Conservation (phyloP, 2,797 vertebrate genomes). For the Xenentodon cancila region DNA sequence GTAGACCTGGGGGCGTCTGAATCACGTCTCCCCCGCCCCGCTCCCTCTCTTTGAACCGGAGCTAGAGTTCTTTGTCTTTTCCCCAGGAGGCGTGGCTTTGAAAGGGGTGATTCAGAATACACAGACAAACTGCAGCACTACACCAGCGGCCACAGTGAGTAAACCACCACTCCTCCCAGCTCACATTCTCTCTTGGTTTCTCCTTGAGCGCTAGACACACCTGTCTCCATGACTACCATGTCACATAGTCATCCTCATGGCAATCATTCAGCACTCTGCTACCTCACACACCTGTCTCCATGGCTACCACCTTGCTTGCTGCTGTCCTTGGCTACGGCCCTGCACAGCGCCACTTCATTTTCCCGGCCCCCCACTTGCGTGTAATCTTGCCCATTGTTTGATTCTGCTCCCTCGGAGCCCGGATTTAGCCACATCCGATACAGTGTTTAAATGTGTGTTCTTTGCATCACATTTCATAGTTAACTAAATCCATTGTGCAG, state of each 20-base stretch:
- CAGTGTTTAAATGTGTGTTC: slow-evolving; percentile 29
- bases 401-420: slow-evolving; percentile 45
- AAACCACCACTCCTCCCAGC: slow-evolving; percentile 51
- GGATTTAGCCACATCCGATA: slow-evolving; percentile 54
- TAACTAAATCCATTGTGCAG: slow-evolving; percentile 62
- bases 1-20: slow-evolving; percentile 55
- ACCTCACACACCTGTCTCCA: slow-evolving; percentile 79
- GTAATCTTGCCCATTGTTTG: slow-evolving; percentile 61
- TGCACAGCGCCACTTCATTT: slow-evolving; percentile 40
- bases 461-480: slow-evolving; percentile 60
- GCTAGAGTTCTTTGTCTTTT: slow-evolving; percentile 85
- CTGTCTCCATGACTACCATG: slow-evolving; percentile 76
- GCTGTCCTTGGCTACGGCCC: slow-evolving; percentile 72
- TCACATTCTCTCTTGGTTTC: slow-evolving; percentile 6
- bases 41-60: slow-evolving; percentile 51
- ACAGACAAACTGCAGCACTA: slow-evolving; percentile 99
- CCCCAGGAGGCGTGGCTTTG: slow-evolving; percentile 95
- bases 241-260: slow-evolving; percentile 59
- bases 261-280: slow-evolving; percentile 52
- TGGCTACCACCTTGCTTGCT: slow-evolving; percentile 75
- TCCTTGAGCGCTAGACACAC: slow-evolving; percentile 51
- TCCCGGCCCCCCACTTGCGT: slow-evolving; percentile 17
- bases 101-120: slow-evolving; percentile 96
- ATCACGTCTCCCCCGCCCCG: slow-evolving; percentile 38
- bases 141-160: slow-evolving; percentile 99